phyloP scores from a whole-genome alignment of 2,888 invertebrate genomes.

The Caenorhabditis afra region DNA sequence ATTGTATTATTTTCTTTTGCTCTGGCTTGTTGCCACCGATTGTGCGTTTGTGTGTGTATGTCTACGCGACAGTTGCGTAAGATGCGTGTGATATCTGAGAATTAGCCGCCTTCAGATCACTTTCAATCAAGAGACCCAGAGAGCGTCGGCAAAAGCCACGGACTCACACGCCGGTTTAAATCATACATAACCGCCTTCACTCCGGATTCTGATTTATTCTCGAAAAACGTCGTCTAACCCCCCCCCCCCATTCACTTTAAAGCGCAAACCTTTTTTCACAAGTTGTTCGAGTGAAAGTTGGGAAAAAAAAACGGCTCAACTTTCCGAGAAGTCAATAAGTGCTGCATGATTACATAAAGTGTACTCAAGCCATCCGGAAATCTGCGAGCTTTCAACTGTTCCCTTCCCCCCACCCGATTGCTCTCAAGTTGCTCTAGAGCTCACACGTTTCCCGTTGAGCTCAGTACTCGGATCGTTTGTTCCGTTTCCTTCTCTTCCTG shows the following conservation, averaged over 20 bases:
- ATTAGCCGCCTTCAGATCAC: conserved; percentile 28
- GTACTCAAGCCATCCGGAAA: conserved; percentile 40
- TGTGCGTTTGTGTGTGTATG: conserved; percentile 38
- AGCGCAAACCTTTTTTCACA: not conserved
- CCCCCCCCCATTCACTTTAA: not conserved
- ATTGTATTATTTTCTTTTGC: conserved; percentile 30
- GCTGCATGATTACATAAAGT: conserved; percentile 17
- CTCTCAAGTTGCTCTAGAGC: conserved; percentile 26
- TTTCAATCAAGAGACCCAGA: conserved; percentile 43
- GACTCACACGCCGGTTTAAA: conserved; percentile 37
- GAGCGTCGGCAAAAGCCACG: conserved; percentile 21
- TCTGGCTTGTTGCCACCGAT: conserved; percentile 24
- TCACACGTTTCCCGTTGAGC: conserved; percentile 7
- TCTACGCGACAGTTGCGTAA: conserved; percentile 51
- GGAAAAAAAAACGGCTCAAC: conserved; percentile 13
- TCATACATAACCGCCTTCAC: no score
- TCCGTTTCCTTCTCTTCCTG: not conserved
- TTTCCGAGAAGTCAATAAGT: not conserved
- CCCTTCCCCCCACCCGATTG: conserved; percentile 37
- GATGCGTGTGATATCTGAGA: conserved; percentile 57
- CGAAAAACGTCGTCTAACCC: not conserved
- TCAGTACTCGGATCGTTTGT: conserved; percentile 7
- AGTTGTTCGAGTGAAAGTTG: not conserved
- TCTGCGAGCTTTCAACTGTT: conserved; percentile 16
- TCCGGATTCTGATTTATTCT: conserved; percentile 46